Evolutionary conservation across 2,797 vertebrate species (phyloP).

Genomic region (Parambassis ranga): DNA sequence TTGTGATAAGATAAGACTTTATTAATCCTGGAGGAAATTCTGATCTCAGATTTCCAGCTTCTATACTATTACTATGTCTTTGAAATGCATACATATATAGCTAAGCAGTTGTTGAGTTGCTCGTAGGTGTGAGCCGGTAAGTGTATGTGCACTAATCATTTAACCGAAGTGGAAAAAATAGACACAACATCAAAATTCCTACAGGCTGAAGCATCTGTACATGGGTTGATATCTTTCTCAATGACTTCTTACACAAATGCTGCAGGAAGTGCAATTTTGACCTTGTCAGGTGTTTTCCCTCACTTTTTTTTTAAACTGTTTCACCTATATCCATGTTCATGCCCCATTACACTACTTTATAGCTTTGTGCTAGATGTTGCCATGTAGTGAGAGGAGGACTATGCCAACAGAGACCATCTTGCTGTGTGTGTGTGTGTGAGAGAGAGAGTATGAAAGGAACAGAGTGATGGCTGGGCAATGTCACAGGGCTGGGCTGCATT

Average conservation of each 20-base stretch:
- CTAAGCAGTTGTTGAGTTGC: no score
- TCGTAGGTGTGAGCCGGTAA: neutral
- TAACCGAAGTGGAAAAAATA: conserved; percentile 26
- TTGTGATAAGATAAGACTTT: no score
- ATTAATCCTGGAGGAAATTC: no score
- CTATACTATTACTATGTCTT: no score
- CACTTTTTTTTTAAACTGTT: neutral
- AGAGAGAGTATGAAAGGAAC: neutral
- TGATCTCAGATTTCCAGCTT: no score
- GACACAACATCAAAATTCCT: conserved; percentile 16
- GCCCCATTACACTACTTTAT: conserved; percentile 35
- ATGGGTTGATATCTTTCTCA: conserved; percentile 25
- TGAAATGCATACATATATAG: no score
- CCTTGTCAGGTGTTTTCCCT: conserved; percentile 15
- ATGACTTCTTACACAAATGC: neutral
- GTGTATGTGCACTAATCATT: neutral
- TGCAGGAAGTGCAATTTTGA: conserved; percentile 32
- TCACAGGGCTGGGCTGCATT: conserved; percentile 33
- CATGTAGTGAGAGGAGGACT: conserved; percentile 7
- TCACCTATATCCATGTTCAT: conserved; percentile 10
- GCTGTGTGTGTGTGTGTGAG: neutral
- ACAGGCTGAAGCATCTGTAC: conserved; percentile 32
- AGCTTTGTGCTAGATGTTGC: conserved; percentile 17
- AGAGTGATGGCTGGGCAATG: conserved; percentile 51
- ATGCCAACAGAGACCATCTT: neutral